Evolutionary conservation across 1,140 invertebrate genomes (phyloP).

Genomic region (Papilio machaon): DNA sequence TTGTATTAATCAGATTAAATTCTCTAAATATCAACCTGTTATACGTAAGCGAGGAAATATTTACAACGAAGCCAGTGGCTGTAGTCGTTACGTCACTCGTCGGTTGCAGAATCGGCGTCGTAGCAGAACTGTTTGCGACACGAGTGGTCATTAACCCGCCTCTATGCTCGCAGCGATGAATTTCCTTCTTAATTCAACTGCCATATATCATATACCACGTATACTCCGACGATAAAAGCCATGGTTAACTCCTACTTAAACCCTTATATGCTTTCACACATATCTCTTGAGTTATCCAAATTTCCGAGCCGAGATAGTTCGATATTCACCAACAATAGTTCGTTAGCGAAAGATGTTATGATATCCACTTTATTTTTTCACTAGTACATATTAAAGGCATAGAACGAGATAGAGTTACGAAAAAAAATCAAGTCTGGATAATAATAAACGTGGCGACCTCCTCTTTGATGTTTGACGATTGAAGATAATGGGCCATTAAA

Average conservation of each 20-base stretch:
- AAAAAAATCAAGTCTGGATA: neutral
- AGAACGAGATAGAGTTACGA: neutral
- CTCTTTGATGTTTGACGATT: neutral
- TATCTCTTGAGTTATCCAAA: too few relatives aligned
- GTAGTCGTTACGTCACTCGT: conserved; percentile 27
- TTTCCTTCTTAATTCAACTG: conserved; percentile 25
- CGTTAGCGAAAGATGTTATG: too few relatives aligned
- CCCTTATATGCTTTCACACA: too few relatives aligned
- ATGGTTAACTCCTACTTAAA: neutral
- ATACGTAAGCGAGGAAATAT: conserved; percentile 12
- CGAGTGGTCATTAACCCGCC: conserved; percentile 33
- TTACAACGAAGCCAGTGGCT: neutral
- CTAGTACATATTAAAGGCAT: too few relatives aligned
- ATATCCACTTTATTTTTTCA: too few relatives aligned
- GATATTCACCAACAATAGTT: too few relatives aligned
- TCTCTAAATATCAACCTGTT: neutral
- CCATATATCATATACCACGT: neutral
- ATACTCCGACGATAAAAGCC: neutral
- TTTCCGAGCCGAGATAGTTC: too few relatives aligned
- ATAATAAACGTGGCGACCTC: neutral
- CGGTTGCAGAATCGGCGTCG: conserved; percentile 31
- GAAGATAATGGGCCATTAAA: conserved; percentile 19
- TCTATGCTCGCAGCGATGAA: neutral
- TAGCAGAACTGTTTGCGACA: conserved; percentile 36
- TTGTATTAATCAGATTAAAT: neutral